Percentiles rank a stretch among this genome's conserved stretches.
These are phyloP conservation scores for Thomomys bottae DNA, from an alignment of 2,113 vertebrate species.

Conservation along the genomic window DNA sequence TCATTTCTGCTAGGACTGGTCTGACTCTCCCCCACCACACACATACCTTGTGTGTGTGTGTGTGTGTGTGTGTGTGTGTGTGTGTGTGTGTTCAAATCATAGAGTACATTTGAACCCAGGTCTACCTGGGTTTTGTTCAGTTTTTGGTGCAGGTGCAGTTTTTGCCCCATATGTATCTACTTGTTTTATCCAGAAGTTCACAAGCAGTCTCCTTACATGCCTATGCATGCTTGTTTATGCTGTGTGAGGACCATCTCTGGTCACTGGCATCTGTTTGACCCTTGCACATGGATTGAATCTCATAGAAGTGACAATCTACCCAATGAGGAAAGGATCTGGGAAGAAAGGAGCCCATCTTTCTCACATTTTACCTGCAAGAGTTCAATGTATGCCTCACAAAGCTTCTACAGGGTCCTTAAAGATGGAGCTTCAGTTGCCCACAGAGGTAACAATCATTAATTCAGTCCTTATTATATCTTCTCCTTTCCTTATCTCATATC, in stretches of 20 bases:
- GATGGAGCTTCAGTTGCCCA: not conserved
- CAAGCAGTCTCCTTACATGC: too few species aligned
- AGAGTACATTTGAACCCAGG: not conserved
- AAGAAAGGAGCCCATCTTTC: not conserved
- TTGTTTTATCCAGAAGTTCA: not conserved
- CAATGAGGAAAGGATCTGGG: not conserved
- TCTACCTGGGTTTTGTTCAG: not conserved
- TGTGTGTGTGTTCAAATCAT: too few species aligned
- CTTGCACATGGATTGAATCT: not conserved
- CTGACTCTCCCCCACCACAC: too few species aligned
- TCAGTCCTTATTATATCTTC: not conserved
- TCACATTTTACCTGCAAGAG: not conserved
- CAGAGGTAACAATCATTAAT: not conserved
- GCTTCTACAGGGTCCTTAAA: not conserved
- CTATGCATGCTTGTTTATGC: not conserved
- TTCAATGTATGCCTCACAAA: not conserved
- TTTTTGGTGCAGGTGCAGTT: not conserved
- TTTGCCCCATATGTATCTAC: fast-evolving
- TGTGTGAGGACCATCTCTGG: not conserved
- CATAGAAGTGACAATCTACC: not conserved
- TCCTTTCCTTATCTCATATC: not conserved
- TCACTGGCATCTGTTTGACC: not conserved
- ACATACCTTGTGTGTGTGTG: too few species aligned
- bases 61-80: too few species aligned
- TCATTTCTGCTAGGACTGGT: too few species aligned